These are phyloP conservation scores for Theocolax elegans DNA, from an alignment of 1,140 invertebrate genomes.

Conservation along the genomic window DNA sequence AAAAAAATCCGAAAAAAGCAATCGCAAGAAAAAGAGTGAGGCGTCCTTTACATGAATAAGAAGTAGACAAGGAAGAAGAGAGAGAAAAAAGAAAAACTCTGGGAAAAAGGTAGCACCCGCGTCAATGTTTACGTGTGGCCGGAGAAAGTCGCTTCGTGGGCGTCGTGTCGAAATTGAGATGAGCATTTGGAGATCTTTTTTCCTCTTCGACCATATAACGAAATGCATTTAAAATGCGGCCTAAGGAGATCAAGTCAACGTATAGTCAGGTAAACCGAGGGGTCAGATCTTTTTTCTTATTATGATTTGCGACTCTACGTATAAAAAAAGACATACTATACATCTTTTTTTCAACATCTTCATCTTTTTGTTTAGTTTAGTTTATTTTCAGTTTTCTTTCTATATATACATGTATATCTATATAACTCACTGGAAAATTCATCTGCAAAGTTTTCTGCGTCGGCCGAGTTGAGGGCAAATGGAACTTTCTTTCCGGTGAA, in stretches of 20 bases:
- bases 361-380: background rate
- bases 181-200: background rate
- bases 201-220: background rate
- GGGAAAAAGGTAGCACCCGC: background rate
- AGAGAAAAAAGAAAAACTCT: background rate
- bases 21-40: background rate
- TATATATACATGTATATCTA: too few relatives aligned
- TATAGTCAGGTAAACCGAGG: background rate
- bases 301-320: background rate
- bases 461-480: constrained; percentile 2
- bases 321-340: constrained; percentile 20
- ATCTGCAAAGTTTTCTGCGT: constrained; percentile 19
- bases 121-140: constrained; percentile 5
- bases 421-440: constrained; percentile 30
- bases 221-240: constrained; percentile 21
- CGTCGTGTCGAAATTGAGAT: constrained; percentile 7
- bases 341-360: background rate
- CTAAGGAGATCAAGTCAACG: constrained; percentile 12
- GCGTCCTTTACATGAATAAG: background rate
- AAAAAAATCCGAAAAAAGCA: too few relatives aligned
- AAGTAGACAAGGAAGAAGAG: background rate
- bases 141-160: background rate
- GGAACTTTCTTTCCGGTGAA: constrained; percentile 12
- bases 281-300: background rate
- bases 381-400: background rate